These are phyloP conservation scores for Nephrotoma appendiculata DNA, from an alignment of 2,888 invertebrate genomes.

Conservation along the genomic window DNA sequence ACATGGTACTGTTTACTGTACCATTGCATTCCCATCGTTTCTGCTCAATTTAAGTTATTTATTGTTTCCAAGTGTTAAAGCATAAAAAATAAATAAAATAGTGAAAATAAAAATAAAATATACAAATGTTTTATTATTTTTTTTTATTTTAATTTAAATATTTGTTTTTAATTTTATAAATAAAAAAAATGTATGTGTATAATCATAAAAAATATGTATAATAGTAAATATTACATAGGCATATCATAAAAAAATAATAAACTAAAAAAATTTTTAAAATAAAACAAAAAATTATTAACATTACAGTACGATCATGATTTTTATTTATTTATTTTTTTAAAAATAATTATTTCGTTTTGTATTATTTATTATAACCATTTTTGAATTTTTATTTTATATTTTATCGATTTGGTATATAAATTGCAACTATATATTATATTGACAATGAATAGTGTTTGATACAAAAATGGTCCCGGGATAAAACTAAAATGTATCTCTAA, in stretches of 20 bases:
- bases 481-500: not conserved
- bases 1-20: not conserved
- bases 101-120: not conserved
- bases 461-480: not conserved
- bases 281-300: not conserved
- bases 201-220: not conserved
- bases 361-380: not conserved
- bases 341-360: not conserved
- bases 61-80: not conserved
- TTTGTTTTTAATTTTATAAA: not conserved
- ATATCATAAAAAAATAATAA: not conserved
- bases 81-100: not conserved
- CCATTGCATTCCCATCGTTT: not conserved
- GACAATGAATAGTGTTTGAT: not conserved
- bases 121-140: not conserved
- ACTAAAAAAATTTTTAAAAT: not conserved
- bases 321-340: not conserved
- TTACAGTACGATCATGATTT: not conserved
- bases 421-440: not conserved
- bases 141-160: not conserved
- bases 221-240: not conserved
- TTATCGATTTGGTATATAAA: not conserved
- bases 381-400: not conserved
- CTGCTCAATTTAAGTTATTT: not conserved
- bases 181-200: not conserved